phyloP scores from a whole-genome alignment of 2,888 invertebrate genomes.

The Lathronympha strigana region DNA sequence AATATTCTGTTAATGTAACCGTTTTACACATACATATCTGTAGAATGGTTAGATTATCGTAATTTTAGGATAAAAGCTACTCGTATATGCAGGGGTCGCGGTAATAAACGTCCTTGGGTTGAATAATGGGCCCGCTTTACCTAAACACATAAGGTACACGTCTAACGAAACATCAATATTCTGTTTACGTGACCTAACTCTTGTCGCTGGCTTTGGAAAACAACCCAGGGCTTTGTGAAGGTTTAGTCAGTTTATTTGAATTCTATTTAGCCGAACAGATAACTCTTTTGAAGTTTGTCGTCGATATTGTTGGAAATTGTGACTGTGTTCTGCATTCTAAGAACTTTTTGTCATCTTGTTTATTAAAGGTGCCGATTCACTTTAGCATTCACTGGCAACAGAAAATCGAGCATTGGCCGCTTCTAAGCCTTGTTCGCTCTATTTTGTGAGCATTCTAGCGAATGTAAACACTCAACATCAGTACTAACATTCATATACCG shows the following conservation, averaged over 20 bases:
- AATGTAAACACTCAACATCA: too few relatives aligned
- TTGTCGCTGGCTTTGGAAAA: conserved; percentile 23
- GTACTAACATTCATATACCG: too few relatives aligned
- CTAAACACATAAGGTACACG: conserved; percentile 34
- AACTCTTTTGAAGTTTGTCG: conserved; percentile 4
- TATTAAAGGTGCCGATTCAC: too few relatives aligned
- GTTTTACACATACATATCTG: not conserved
- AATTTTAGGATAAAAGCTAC: conserved; percentile 29
- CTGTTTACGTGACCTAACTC: conserved; percentile 40
- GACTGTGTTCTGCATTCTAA: conserved; percentile 15
- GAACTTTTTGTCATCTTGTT: not conserved
- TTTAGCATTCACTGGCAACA: too few relatives aligned
- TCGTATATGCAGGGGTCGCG: not conserved
- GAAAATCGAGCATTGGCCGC: too few relatives aligned
- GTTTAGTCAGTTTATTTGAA: conserved; percentile 23
- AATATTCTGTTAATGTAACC: not conserved
- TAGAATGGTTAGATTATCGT: conserved; percentile 4
- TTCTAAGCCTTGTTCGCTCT: too few relatives aligned
- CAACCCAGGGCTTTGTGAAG: conserved; percentile 12
- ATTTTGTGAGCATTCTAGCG: too few relatives aligned
- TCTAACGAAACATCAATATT: conserved; percentile 38
- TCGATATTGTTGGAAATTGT: conserved; percentile 18
- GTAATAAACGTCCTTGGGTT: conserved; percentile 22
- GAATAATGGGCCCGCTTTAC: conserved; percentile 36
- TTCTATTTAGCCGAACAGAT: conserved; percentile 27